These are phyloP conservation scores for Lepidochrysops patricia DNA, from an alignment of 2,888 invertebrate species.

Conservation along the genomic window DNA sequence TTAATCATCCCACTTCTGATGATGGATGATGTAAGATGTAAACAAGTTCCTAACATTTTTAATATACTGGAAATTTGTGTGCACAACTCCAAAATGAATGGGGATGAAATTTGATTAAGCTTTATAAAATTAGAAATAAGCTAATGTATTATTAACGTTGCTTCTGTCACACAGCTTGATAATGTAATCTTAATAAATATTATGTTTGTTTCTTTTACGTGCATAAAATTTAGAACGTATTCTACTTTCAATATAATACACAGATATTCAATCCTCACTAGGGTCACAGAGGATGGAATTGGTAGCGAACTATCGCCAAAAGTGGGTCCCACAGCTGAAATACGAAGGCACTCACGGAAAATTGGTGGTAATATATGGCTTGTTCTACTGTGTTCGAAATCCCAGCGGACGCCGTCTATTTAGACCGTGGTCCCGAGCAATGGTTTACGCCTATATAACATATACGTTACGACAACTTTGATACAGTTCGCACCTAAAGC, in stretches of 20 bases:
- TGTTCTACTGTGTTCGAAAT: background rate
- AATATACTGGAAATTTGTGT: slow-evolving; percentile 21
- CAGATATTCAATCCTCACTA: background rate
- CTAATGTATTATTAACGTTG: background rate
- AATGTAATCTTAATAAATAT: background rate
- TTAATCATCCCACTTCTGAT: slow-evolving; percentile 34
- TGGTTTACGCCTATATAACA: background rate
- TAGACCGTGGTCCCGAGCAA: background rate
- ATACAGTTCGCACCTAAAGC: background rate
- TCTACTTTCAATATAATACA: background rate
- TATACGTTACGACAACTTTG: background rate
- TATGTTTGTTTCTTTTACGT: background rate
- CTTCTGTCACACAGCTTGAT: background rate
- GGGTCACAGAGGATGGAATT: background rate
- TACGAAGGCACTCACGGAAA: slow-evolving; percentile 2
- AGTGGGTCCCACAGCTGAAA: background rate
- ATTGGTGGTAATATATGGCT: slow-evolving; percentile 1
- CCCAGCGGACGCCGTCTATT: slow-evolving; percentile 1
- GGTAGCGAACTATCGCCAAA: background rate
- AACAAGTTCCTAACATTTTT: slow-evolving; percentile 35
- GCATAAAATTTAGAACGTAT: background rate
- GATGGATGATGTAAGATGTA: slow-evolving; percentile 40
- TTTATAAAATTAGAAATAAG: background rate
- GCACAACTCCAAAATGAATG: background rate
- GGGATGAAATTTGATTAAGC: slow-evolving; percentile 5